Percentiles rank a stretch among this genome's conserved stretches.
These are phyloP conservation scores for Antennarius maculatus DNA, from an alignment of 2,797 vertebrate genomes.

Conservation along the genomic window DNA sequence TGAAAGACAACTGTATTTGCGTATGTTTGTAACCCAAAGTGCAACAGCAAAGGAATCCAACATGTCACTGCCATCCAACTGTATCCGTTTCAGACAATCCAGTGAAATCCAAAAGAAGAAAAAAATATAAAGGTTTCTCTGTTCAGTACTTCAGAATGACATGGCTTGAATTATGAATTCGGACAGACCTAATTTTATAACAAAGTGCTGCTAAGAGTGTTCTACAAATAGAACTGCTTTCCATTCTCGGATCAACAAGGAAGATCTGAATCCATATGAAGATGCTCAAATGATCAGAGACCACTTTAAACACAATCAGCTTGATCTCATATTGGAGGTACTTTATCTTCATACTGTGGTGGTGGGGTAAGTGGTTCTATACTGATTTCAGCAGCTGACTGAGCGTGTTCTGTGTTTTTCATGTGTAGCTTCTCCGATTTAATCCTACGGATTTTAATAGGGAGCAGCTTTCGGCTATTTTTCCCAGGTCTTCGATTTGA, in stretches of 20 bases:
- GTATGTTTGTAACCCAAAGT: conserved; percentile 8
- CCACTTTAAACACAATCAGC: conserved; percentile 25
- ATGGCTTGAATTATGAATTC: background rate
- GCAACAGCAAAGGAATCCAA: conserved; percentile 1
- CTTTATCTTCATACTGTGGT: conserved; percentile 88
- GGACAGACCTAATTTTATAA: conserved; percentile 12
- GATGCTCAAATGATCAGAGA: conserved; percentile 3
- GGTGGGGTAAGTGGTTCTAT: conserved; percentile 95
- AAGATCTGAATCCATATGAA: conserved; percentile 33
- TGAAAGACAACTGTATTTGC: conserved; percentile 19
- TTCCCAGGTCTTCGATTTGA: conserved; percentile 76
- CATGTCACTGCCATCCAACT: background rate
- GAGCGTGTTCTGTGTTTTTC: conserved; percentile 80
- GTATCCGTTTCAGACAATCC: conserved; percentile 27
- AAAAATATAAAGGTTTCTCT: background rate
- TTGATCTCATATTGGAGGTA: conserved; percentile 64
- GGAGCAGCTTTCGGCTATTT: conserved; percentile 83
- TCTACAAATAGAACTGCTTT: conserved; percentile 5
- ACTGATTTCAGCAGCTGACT: conserved; percentile 69
- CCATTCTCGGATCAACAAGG: conserved; percentile 17
- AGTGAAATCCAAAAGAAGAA: conserved; percentile 30
- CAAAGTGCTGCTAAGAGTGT: conserved; percentile 24
- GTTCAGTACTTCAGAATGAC: conserved; percentile 26
- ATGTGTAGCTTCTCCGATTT: conserved; percentile 92
- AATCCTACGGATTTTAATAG: conserved; percentile 91